phyloP scores from a whole-genome alignment of 2,797 vertebrate species.

The Rhincodon typus region DNA sequence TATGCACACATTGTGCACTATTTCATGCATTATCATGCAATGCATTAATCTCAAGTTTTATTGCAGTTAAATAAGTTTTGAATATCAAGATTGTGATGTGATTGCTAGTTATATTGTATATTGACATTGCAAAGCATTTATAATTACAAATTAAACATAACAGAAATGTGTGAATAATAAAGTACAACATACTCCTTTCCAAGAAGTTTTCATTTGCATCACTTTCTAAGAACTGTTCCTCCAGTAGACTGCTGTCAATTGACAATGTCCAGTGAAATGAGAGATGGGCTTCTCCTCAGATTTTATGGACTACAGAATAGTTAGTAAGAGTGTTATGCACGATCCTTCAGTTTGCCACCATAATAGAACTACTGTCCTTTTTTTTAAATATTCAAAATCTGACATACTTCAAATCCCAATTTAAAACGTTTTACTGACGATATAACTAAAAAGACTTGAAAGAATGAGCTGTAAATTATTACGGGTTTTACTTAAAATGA shows the following conservation, averaged over 20 bases:
- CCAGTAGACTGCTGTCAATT: constrained; percentile 83
- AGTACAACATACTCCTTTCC: constrained; percentile 69
- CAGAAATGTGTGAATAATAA: background rate
- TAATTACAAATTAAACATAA: background rate
- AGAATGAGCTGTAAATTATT: background rate
- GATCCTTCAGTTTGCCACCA: constrained; percentile 83
- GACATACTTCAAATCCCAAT: background rate
- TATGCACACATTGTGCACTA: background rate
- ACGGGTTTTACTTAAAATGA: background rate
- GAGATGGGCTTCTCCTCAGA: constrained; percentile 88
- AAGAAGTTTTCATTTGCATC: constrained; percentile 76
- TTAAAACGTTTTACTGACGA: background rate
- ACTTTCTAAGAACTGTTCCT: constrained; percentile 70
- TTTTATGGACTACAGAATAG: constrained; percentile 82
- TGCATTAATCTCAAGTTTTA: background rate
- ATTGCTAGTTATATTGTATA: background rate
- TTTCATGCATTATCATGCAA: background rate
- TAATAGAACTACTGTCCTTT: too few species aligned
- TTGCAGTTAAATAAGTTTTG: background rate
- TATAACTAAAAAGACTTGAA: background rate
- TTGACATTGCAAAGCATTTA: background rate
- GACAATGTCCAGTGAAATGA: constrained; percentile 88
- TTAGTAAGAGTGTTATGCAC: constrained; percentile 65
- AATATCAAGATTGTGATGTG: background rate
- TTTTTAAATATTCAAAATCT: background rate